Evolutionary conservation across 2,888 invertebrate species (phyloP).

Genomic region (Achlya flavicornis): DNA sequence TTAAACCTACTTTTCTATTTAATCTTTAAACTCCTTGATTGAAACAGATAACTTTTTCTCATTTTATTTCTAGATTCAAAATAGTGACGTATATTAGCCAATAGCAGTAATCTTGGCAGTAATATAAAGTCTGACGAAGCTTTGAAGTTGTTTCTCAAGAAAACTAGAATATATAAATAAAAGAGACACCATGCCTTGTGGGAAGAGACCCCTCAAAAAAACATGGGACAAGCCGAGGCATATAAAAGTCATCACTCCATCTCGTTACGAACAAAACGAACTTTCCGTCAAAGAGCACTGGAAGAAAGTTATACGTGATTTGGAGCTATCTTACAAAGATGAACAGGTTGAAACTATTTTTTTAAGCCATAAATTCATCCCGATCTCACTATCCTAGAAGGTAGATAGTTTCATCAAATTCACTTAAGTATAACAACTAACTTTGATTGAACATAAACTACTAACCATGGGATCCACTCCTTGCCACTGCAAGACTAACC

Average conservation of each 20-base stretch:
- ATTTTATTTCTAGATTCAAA: background rate
- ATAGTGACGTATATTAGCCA: background rate
- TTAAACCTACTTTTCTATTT: too few relatives aligned
- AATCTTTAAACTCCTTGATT: background rate
- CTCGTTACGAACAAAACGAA: conserved; percentile 71
- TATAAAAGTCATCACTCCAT: conserved; percentile 58
- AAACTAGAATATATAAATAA: background rate
- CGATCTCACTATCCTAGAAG: background rate
- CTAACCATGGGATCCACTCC: too few relatives aligned
- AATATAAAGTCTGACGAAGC: too few relatives aligned
- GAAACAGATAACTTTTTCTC: background rate
- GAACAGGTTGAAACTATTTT: conserved; percentile 56
- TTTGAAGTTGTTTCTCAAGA: background rate
- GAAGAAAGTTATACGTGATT: conserved; percentile 63
- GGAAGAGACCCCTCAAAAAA: conserved; percentile 63
- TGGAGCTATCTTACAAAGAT: conserved; percentile 73
- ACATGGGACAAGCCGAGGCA: conserved; percentile 64
- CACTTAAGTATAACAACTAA: too few relatives aligned
- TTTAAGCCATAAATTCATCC: background rate
- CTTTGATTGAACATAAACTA: too few relatives aligned
- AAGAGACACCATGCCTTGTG: conserved; percentile 62
- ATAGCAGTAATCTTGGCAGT: too few relatives aligned
- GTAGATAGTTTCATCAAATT: too few relatives aligned
- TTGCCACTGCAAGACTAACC: too few relatives aligned
- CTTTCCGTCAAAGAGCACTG: conserved; percentile 73